A percentile compares a stretch with the other conserved stretches of the same genome.
These are phyloP conservation scores for Capromys pilorides DNA, from an alignment of 2,797 vertebrate genomes.

Conservation along the genomic window DNA sequence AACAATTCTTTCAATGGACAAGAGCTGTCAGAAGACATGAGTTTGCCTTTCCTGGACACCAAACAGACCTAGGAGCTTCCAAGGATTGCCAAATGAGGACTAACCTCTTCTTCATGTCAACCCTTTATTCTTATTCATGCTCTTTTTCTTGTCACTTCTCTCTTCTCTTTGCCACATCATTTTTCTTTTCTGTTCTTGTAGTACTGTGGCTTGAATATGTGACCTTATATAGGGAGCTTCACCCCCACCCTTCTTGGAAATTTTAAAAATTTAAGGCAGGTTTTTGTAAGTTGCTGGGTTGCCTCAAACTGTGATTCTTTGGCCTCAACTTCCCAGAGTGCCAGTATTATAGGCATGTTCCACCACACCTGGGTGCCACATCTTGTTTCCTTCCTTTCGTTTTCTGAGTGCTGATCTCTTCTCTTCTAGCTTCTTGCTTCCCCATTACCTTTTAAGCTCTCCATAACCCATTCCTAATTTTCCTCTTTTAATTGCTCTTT, in stretches of 20 bases:
- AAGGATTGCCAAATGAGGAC: neutral
- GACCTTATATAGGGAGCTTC: neutral
- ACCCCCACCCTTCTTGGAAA: neutral
- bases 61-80: neutral
- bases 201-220: neutral
- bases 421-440: neutral
- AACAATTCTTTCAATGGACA: neutral
- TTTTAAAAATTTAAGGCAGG: neutral
- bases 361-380: neutral
- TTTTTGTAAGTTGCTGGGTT: neutral
- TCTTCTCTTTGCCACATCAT: neutral
- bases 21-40: neutral
- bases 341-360: neutral
- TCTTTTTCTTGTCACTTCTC: neutral
- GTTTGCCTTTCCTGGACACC: neutral
- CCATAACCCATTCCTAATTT: neutral
- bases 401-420: neutral
- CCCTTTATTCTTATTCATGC: neutral
- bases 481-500: neutral
- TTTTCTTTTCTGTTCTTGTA: neutral
- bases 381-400: neutral
- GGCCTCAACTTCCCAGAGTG: neutral
- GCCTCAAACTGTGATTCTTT: neutral
- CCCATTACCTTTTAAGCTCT: neutral
- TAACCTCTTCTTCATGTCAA: neutral